A percentile compares a stretch with the other conserved stretches of the same genome.
phyloP scores from a whole-genome alignment of 2,113 vertebrate genomes.

The Tympanuchus pallidicinctus region DNA sequence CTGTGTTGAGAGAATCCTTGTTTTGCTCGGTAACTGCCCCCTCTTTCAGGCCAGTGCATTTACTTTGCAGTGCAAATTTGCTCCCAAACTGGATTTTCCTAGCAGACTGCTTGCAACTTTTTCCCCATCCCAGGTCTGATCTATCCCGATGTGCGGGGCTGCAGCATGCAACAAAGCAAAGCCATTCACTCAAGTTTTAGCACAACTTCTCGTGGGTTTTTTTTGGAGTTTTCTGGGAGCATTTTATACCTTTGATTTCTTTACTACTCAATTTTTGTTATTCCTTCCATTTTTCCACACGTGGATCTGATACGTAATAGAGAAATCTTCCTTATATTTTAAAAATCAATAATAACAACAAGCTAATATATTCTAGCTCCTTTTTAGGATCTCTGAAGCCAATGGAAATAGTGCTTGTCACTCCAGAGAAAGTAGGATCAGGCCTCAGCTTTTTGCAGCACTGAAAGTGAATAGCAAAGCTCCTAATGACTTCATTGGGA shows the following conservation, averaged over 20 bases:
- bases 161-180: not conserved
- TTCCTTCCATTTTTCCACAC: not conserved
- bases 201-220: rapidly evolving
- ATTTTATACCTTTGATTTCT: not conserved
- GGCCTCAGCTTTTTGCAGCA: not conserved
- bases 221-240: not conserved
- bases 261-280: not conserved
- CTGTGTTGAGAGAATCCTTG: not conserved
- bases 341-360: not conserved
- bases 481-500: constrained; percentile 46
- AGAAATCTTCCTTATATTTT: not conserved
- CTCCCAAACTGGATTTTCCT: not conserved
- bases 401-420: not conserved
- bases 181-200: not conserved
- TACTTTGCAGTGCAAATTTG: not conserved
- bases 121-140: not conserved
- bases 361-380: not conserved
- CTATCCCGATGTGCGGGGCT: not conserved
- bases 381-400: not conserved
- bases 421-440: not conserved
- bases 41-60: not conserved
- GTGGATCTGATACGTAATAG: not conserved
- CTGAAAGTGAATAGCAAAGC: not conserved
- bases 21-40: not conserved
- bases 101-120: not conserved